phyloP scores from a whole-genome alignment of 2,113 vertebrate genomes.

The Sylvilagus bachmani region DNA sequence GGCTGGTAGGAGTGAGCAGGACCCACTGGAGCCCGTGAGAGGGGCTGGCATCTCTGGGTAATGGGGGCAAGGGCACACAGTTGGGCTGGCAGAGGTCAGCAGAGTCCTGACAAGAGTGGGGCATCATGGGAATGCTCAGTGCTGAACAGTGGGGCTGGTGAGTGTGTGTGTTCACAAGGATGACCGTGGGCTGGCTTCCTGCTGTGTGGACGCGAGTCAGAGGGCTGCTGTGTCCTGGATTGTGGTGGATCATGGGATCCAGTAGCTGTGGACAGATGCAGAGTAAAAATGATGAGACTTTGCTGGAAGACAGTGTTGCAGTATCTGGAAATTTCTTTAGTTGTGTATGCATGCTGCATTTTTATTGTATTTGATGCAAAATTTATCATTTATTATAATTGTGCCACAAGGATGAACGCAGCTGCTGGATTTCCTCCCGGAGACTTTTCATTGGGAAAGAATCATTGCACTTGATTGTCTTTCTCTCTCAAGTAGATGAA shows the following conservation, averaged over 20 bases:
- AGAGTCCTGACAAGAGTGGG: not conserved
- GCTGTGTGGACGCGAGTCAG: not conserved
- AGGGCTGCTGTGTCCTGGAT: not conserved
- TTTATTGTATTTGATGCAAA: not conserved
- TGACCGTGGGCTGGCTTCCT: not conserved
- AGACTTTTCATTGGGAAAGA: not conserved
- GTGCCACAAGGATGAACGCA: not conserved
- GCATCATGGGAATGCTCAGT: not conserved
- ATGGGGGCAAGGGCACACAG: fast-evolving
- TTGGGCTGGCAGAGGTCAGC: not conserved
- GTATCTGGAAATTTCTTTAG: not conserved
- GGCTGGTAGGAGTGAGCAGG: too few species aligned
- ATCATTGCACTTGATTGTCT: not conserved
- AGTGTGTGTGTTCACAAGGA: not conserved
- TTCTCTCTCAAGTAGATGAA: too few species aligned
- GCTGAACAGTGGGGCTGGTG: not conserved
- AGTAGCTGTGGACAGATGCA: not conserved
- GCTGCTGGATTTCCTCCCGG: not conserved
- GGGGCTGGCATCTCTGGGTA: too few species aligned
- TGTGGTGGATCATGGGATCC: not conserved
- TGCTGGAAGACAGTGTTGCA: not conserved
- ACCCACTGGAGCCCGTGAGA: not conserved
- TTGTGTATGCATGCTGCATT: not conserved
- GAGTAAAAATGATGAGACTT: not conserved
- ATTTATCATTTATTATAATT: too few species aligned